A percentile compares a stretch with the other conserved stretches of the same genome.
Conservation (phyloP, 2,113 vertebrate genomes). For the Sinosuthora webbiana region DNA sequence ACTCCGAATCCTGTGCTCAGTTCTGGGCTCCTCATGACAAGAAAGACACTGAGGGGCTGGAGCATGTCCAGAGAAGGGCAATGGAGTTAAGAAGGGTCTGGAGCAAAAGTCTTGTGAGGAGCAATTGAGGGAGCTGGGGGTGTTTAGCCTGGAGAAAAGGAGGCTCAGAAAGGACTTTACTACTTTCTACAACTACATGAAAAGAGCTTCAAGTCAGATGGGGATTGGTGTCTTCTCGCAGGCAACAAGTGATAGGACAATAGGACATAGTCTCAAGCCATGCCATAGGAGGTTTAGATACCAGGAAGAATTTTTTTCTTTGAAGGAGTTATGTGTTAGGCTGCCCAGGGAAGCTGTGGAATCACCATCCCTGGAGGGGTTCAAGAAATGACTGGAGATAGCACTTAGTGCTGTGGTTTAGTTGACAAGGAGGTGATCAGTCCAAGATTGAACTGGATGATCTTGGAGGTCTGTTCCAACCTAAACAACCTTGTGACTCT, state of each 20-base stretch:
- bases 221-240: neutral
- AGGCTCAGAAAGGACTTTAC: neutral
- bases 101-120: too few species aligned
- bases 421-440: neutral
- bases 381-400: neutral
- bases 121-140: neutral
- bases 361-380: neutral
- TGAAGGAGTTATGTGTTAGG: neutral
- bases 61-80: neutral
- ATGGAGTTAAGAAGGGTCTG: neutral
- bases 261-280: neutral
- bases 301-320: neutral
- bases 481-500: neutral
- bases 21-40: accelerated
- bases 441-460: neutral
- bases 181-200: neutral
- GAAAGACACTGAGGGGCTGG: neutral
- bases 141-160: neutral
- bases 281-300: neutral
- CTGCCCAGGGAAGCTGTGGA: neutral
- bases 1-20: accelerated
- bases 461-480: neutral
- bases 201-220: neutral
- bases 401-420: neutral
- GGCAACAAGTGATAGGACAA: neutral